A percentile compares a stretch with the other conserved stretches of the same genome.
These are phyloP conservation scores for Clavelina lepadiformis DNA, from an alignment of 23 tunicate genomes.

Conservation along the genomic window DNA sequence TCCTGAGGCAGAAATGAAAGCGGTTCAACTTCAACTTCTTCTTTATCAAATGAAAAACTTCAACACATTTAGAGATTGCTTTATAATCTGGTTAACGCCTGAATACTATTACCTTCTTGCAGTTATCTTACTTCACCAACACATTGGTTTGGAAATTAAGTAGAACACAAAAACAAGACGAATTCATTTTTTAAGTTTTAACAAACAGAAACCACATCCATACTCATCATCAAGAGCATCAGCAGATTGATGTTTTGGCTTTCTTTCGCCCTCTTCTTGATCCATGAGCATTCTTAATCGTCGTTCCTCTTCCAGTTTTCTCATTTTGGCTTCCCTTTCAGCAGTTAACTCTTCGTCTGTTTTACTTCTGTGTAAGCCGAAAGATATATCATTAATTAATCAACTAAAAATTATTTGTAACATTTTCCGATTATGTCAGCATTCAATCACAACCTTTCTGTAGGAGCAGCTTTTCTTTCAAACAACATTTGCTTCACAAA, in stretches of 20 bases:
- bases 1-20: slow-evolving; percentile 21
- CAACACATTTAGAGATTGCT: too few relatives aligned
- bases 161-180: not conserved
- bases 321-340: slow-evolving; percentile 36
- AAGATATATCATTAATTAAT: not conserved
- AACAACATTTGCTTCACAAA: slow-evolving; percentile 57
- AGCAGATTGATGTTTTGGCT: slow-evolving; percentile 63
- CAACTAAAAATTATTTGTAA: not conserved
- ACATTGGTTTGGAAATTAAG: too few relatives aligned
- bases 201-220: not conserved
- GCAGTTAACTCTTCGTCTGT: slow-evolving; percentile 44
- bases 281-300: slow-evolving; percentile 40
- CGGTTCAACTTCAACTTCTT: slow-evolving; percentile 18
- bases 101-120: too few relatives aligned
- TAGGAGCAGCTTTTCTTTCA: slow-evolving; percentile 78
- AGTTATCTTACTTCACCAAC: too few relatives aligned
- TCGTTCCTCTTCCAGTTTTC: slow-evolving; percentile 53
- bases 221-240: slow-evolving; percentile 76
- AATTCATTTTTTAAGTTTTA: not conserved
- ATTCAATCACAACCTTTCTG: slow-evolving; percentile 48
- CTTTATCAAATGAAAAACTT: slow-evolving; percentile 19
- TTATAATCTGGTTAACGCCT: too few relatives aligned
- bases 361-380: slow-evolving; percentile 16
- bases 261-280: slow-evolving; percentile 3
- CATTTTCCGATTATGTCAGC: not conserved